phyloP scores from a whole-genome alignment of 2,113 vertebrate genomes.

The Asarcornis scutulata region DNA sequence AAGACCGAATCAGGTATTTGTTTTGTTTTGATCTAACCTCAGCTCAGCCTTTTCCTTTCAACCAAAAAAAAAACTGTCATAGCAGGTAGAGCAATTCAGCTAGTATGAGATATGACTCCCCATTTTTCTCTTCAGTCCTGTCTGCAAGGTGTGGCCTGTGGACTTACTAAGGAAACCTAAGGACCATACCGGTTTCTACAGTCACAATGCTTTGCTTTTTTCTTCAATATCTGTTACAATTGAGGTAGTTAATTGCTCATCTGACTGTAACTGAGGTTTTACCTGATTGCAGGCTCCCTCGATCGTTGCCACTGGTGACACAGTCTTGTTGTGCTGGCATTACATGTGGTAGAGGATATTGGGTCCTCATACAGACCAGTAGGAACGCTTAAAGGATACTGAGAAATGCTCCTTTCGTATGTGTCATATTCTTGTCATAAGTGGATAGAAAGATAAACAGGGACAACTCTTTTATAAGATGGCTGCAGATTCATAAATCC shows the following conservation, averaged over 20 bases:
- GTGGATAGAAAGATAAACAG: background rate
- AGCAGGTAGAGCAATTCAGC: background rate
- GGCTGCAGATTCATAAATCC: background rate
- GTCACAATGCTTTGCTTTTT: background rate
- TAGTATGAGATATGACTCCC: background rate
- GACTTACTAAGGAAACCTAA: background rate
- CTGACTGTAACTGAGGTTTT: background rate
- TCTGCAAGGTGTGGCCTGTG: background rate
- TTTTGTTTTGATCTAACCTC: constrained; percentile 15
- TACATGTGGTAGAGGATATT: background rate
- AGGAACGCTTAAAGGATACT: background rate
- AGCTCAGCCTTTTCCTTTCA: background rate
- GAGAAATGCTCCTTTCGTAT: background rate
- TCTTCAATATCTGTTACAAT: background rate
- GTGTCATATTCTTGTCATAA: background rate
- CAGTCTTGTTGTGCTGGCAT: background rate
- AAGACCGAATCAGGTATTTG: constrained; percentile 1
- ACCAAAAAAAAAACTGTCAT: background rate
- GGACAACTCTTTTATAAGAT: background rate
- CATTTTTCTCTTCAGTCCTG: background rate
- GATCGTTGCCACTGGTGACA: background rate
- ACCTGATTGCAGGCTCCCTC: background rate
- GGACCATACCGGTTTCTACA: background rate
- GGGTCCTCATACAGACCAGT: background rate
- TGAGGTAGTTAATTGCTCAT: background rate